Base-by-base conservation (phyloP, 2,113 vertebrate genomes). In the Potamarius usumacintae region DNA sequence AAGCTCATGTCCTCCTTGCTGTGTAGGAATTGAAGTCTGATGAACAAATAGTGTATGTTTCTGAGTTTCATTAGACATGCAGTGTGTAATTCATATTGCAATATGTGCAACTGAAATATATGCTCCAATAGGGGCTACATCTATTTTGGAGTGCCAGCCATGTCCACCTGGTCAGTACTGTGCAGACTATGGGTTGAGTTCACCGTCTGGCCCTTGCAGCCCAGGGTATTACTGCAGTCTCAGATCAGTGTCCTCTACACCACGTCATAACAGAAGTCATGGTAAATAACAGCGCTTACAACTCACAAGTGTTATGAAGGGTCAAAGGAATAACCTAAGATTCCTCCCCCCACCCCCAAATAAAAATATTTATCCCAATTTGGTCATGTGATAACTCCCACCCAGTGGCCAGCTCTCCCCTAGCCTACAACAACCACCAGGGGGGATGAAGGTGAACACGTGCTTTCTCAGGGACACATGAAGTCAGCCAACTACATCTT, bases 161-260 rank as follows among this genome's bases (percentile, higher is more conserved):
- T 96, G 96, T 87, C 88, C 92, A 63, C 88, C 94, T 53, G 95
- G 95, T 10, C 90, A 93, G 88, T 95, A 94, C 89, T 96, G 96
- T 50, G 91, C 91, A 18, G 80, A 92, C 25, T 34, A 71, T 91
- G 97, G 97, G 1, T 95, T 97, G 63, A 92, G 90, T 0, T 86
- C 91, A 34, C 96, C 97, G 0, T 96, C 95, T 0, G 96, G 97
- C 0, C 94, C 58, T 5, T 97, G 97, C 88, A 91, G 89, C 60
- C 87, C 96, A 0, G 96, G 96, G 0, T 95, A 96, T 84, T 98
- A 95, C 93, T 98, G 97, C 90, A 86, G 69, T n/a, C 86, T 93
- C 30, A 94, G 93, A 72, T 96, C 96, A 8, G 91, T 1, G 48
- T 86, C 93, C 0, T 93, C 96, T 10, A 91, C 78, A 25, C 97